Evolutionary conservation across 1,140 invertebrate genomes (phyloP).

Genomic region (Drosophila orosa): DNA sequence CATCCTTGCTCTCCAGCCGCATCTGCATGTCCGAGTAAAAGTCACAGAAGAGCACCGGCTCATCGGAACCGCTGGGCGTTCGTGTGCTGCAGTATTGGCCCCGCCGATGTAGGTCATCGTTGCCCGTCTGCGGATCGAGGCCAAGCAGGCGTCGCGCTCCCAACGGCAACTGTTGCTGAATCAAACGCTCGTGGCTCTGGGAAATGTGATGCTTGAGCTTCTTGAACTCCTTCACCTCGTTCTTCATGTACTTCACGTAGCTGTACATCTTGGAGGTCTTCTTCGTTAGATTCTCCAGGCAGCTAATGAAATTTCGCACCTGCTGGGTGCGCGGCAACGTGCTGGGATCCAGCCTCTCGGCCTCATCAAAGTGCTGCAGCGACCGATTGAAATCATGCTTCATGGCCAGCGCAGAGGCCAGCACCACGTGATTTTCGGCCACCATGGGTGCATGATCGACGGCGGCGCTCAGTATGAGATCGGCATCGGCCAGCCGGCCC

Average conservation of each 20-base stretch:
- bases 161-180: slow-evolving; percentile 77
- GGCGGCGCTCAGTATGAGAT: slow-evolving; percentile 91
- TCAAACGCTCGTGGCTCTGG: slow-evolving; percentile 70
- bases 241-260: slow-evolving; percentile 82
- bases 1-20: slow-evolving; percentile 79
- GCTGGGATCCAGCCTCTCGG: slow-evolving; percentile 87
- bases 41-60: slow-evolving; percentile 82
- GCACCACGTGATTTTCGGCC: slow-evolving; percentile 90
- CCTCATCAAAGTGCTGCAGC: slow-evolving; percentile 88
- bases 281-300: slow-evolving; percentile 77
- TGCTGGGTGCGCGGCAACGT: slow-evolving; percentile 68
- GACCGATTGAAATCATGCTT: slow-evolving; percentile 87
- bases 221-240: slow-evolving; percentile 80
- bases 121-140: slow-evolving; percentile 42
- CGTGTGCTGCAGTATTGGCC: slow-evolving; percentile 81
- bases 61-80: slow-evolving; percentile 68
- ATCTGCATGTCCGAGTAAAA: slow-evolving; percentile 83
- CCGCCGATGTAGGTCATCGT: slow-evolving; percentile 73
- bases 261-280: slow-evolving; percentile 79
- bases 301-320: slow-evolving; percentile 78
- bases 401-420: slow-evolving; percentile 91
- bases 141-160: slow-evolving; percentile 61
- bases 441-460: slow-evolving; percentile 90
- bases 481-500: slow-evolving; percentile 90
- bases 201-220: slow-evolving; percentile 75